Conservation (phyloP, 2,797 vertebrate species). For the Petrocephalus schoutedeni region DNA sequence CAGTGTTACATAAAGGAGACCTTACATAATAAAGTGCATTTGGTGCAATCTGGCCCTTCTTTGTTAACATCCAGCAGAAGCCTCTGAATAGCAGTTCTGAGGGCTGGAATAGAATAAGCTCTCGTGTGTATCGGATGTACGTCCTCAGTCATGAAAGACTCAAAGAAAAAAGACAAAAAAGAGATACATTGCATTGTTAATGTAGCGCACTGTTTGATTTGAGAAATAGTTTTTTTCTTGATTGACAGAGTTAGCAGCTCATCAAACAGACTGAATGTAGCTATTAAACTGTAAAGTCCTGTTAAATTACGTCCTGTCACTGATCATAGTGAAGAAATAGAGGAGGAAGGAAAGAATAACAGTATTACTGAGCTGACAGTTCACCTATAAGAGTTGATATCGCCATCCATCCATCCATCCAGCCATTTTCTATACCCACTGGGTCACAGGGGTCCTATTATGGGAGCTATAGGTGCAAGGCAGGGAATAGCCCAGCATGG, state of each 20-base stretch:
- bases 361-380: background rate
- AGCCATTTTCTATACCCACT: background rate
- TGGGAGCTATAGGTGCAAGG: background rate
- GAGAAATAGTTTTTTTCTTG: background rate
- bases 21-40: slow-evolving; percentile 20
- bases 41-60: background rate
- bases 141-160: background rate
- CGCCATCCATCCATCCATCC: background rate
- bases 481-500: background rate
- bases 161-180: background rate
- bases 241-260: background rate
- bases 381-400: background rate
- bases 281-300: background rate
- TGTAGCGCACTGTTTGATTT: background rate
- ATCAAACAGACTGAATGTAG: background rate
- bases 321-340: background rate
- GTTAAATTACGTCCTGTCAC: background rate
- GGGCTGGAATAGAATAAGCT: background rate
- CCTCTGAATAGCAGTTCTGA: background rate
- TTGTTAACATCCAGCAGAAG: background rate
- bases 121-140: background rate
- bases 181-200: background rate
- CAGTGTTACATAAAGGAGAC: slow-evolving; percentile 21
- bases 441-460: background rate
- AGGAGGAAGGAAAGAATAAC: background rate